Percentiles rank a stretch among this genome's conserved stretches.
phyloP scores from a whole-genome alignment of 2,113 vertebrate species.

The Esox niger region DNA sequence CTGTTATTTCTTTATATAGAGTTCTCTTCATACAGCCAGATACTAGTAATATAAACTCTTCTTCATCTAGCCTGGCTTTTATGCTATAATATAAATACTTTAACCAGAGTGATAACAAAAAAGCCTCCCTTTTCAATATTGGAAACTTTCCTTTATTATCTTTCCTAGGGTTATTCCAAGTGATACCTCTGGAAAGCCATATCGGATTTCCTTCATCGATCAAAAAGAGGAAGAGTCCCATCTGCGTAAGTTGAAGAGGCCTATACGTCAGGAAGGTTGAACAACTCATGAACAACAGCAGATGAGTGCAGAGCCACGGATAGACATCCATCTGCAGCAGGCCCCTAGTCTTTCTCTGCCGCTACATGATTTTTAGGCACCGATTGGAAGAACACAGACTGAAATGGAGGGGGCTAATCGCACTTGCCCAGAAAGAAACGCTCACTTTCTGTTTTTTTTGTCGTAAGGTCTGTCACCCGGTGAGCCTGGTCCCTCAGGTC shows the following conservation, averaged over 20 bases:
- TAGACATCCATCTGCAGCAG: no score
- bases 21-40: conserved; percentile 19
- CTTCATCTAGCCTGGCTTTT: conserved; percentile 12
- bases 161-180: no score
- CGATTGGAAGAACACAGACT: no score
- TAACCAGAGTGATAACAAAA: not conserved
- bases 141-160: conserved; percentile 28
- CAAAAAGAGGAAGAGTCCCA: not conserved
- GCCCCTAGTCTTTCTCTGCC: not conserved
- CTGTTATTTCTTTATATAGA: conserved; percentile 3
- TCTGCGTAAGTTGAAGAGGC: not conserved
- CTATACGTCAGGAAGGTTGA: not conserved
- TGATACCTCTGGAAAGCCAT: no score
- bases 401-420: no score
- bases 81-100: conserved; percentile 22
- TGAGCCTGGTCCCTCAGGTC: conserved; percentile 72
- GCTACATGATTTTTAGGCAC: not conserved
- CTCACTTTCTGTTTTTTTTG: no score
- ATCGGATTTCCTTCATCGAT: not conserved
- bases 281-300: conserved; percentile 14
- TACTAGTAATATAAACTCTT: conserved; percentile 26
- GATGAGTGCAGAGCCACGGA: conserved; percentile 12
- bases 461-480: not conserved
- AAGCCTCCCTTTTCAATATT: conserved; percentile 18
- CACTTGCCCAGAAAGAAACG: no score